These are phyloP conservation scores for Brachyalestes nurse DNA, from an alignment of 2,797 vertebrate genomes.

Conservation along the genomic window DNA sequence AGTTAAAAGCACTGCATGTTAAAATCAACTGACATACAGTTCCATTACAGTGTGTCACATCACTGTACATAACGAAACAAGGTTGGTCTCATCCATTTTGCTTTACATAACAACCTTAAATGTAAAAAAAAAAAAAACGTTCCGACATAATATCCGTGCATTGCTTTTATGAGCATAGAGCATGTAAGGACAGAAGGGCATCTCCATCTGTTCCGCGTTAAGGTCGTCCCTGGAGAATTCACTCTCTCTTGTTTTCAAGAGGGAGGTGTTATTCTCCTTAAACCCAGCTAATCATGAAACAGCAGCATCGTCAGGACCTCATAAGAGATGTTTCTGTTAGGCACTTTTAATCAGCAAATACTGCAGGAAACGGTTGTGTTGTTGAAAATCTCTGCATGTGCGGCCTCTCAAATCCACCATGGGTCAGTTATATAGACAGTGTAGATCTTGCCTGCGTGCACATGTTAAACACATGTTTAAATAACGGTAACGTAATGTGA, in stretches of 20 bases:
- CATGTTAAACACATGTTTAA: neutral
- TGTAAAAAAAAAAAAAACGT: constrained; percentile 1
- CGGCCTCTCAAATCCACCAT: constrained; percentile 3
- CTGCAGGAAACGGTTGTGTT: neutral
- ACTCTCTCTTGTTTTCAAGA: constrained; percentile 57
- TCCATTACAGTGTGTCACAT: neutral
- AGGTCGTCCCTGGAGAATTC: constrained; percentile 44
- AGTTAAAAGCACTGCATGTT: neutral
- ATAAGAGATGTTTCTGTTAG: constrained; percentile 20
- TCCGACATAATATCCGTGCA: constrained; percentile 31
- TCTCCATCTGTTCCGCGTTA: constrained; percentile 60
- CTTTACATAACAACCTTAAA: neutral
- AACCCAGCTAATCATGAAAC: constrained; percentile 50
- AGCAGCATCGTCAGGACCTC: constrained; percentile 46
- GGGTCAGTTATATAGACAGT: neutral
- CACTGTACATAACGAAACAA: neutral
- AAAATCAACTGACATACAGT: neutral
- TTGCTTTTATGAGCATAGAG: constrained; percentile 34
- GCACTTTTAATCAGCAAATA: constrained; percentile 1
- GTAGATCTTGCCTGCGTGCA: neutral
- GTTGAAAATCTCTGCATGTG: constrained; percentile 10
- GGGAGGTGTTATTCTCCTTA: constrained; percentile 53
- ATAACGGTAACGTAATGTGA: neutral
- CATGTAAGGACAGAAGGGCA: constrained; percentile 53
- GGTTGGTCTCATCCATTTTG: constrained; percentile 15